Evolutionary conservation across 1,140 invertebrate genomes (phyloP).

Genomic region (Heterodera carotae): DNA sequence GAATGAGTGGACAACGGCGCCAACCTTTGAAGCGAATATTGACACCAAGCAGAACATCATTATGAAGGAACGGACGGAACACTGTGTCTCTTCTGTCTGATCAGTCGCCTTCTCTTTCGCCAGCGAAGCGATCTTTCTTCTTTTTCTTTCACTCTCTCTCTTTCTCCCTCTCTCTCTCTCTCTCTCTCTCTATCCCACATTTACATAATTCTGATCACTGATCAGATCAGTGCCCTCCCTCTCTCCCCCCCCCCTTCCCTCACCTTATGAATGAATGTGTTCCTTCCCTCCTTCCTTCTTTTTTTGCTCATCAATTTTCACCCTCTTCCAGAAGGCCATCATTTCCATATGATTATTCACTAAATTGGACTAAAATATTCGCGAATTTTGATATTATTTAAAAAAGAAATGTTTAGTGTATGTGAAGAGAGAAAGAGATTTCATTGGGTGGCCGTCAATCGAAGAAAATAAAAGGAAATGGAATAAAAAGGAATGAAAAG

Average conservation of each 20-base stretch:
- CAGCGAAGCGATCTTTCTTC: too few species aligned
- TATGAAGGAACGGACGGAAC: too few species aligned
- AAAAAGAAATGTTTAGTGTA: too few species aligned
- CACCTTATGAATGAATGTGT: too few species aligned
- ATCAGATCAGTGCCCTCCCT: neutral
- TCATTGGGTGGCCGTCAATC: too few species aligned
- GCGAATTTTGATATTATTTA: neutral
- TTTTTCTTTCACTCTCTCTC: too few species aligned
- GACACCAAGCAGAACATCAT: neutral
- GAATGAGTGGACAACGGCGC: too few species aligned
- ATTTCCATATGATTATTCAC: neutral
- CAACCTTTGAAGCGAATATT: neutral
- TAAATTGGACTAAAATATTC: constrained; percentile 9
- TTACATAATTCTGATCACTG: neutral
- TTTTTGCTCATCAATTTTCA: constrained; percentile 2
- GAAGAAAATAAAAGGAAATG: neutral
- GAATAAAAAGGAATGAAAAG: neutral
- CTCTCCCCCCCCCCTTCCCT: neutral
- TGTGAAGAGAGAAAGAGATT: neutral
- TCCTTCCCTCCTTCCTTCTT: neutral
- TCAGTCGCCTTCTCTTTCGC: too few species aligned
- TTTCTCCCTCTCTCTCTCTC: constrained; percentile 1
- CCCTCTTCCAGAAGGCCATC: neutral
- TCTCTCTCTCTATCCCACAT: neutral
- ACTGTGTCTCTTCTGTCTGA: too few species aligned